phyloP scores from a whole-genome alignment of 2,888 invertebrate species.

The Cecidostiba fungosa region DNA sequence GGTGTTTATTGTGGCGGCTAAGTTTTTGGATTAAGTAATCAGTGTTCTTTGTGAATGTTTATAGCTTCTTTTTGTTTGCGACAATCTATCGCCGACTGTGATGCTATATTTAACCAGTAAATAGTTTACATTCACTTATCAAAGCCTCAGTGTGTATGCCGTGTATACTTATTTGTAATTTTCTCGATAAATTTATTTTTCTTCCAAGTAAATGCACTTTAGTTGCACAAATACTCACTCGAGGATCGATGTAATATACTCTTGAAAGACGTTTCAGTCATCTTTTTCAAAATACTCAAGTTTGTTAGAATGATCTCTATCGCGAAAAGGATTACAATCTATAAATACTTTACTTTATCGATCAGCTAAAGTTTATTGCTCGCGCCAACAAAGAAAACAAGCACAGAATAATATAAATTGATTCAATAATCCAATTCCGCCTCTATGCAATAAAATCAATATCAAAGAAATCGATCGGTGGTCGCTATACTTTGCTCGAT shows the following conservation, averaged over 20 bases:
- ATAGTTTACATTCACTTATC: not conserved
- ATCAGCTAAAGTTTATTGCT: not conserved
- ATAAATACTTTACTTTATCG: not conserved
- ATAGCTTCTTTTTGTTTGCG: not conserved
- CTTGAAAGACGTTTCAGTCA: too few relatives aligned
- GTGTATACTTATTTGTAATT: not conserved
- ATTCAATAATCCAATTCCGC: not conserved
- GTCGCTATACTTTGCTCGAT: not conserved
- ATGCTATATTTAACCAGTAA: slow-evolving; percentile 6
- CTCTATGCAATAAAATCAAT: slow-evolving; percentile 5
- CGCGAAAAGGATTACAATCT: not conserved
- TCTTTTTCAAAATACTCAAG: too few relatives aligned
- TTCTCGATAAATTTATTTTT: slow-evolving; percentile 7
- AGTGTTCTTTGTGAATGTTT: not conserved
- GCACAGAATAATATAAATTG: not conserved
- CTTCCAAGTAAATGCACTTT: not conserved
- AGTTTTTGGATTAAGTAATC: not conserved
- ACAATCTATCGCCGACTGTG: not conserved
- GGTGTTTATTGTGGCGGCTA: not conserved
- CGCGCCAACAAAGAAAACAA: not conserved
- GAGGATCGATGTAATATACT: not conserved
- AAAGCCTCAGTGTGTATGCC: not conserved
- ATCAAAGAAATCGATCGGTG: slow-evolving; percentile 17
- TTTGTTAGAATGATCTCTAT: not conserved
- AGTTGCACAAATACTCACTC: not conserved